Evolutionary conservation across 2,888 invertebrate species (phyloP), one percentile per base, ranked within the genome.

Genomic region (Rambutsinella grinnellia): DNA sequence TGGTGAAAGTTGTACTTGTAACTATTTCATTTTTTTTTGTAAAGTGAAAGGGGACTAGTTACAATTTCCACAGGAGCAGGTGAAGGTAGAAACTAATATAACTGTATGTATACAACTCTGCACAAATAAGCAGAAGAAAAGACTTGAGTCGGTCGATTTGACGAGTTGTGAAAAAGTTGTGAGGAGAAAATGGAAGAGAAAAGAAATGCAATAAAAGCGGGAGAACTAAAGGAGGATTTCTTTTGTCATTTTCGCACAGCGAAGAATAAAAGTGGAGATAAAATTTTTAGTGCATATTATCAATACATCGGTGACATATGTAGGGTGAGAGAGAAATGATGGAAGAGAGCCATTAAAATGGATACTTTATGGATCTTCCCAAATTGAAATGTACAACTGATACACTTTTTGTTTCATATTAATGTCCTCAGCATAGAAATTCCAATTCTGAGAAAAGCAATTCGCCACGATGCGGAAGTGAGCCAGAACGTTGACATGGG

Each of bases 91-190:
- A 60, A 68, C 58, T 54, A 54, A 51, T 26, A 57, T 57, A 68
- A 54, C 24, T 54, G 63, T 36, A 13, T 36, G 36, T 36, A n/a
- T n/a, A n/a, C n/a, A n/a, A n/a, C n/a, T n/a, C 61, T 70, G 70
- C 70, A 56, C 62, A 46, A 62, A 24, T 70, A 62, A 70, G 70
- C 70, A 63, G 57, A 62, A 71, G 61, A 69, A 60, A 69, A 46
- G 51, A 44, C 54, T 61, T 15, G 54, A 19, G 57, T 62, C 63
- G 71, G 26, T 71, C 71, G 36, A 63, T 63, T 71, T 71, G 71
- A 63, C 63, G n/a, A n/a, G n/a, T n/a, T n/a, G n/a, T n/a, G n/a
- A n/a, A n/a, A n/a, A n/a, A 60, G 24, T 60, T 61, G 28, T 21
- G 47, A 24, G n/a, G 5, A 21, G n/a, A 60, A 46, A 51, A 36